Evolutionary conservation across 2,888 invertebrate species (phyloP).

Genomic region (Leptopilina myrica): DNA sequence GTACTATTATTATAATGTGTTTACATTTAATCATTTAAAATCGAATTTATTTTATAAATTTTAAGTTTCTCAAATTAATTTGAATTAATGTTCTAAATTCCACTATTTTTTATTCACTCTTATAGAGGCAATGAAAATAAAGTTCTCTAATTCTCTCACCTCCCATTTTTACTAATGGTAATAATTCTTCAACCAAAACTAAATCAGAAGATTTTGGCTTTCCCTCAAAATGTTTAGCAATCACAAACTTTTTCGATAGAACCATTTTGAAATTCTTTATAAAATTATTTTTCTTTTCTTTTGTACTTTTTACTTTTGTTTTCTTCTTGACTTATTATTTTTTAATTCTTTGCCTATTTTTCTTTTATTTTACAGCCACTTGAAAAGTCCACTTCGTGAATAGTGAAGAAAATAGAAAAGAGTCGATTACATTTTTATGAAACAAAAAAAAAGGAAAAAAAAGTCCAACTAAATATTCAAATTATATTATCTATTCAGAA

Average conservation of each 20-base stretch:
- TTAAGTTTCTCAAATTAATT: no score
- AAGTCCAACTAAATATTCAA: background rate
- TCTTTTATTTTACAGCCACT: no score
- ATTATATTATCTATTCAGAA: slow-evolving; percentile 4
- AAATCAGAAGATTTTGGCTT: slow-evolving; percentile 83
- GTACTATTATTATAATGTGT: background rate
- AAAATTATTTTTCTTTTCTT: background rate
- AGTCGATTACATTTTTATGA: background rate
- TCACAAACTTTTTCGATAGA: slow-evolving; percentile 81
- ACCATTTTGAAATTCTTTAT: slow-evolving; percentile 72
- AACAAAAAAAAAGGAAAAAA: background rate
- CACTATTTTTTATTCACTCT: no score
- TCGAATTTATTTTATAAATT: no score
- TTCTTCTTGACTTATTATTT: no score
- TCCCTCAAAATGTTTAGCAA: slow-evolving; percentile 82
- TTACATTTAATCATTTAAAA: no score
- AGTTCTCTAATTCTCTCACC: slow-evolving; percentile 77
- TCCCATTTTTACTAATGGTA: slow-evolving; percentile 83
- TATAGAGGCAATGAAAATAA: background rate
- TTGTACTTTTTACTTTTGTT: background rate
- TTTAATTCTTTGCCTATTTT: background rate
- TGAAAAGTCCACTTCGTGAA: no score
- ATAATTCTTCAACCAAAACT: slow-evolving; percentile 82
- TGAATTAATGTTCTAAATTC: no score
- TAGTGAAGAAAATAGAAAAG: no score